Evolutionary conservation across 2,113 vertebrate genomes (phyloP).

Genomic region (Sceloporus undulatus): DNA sequence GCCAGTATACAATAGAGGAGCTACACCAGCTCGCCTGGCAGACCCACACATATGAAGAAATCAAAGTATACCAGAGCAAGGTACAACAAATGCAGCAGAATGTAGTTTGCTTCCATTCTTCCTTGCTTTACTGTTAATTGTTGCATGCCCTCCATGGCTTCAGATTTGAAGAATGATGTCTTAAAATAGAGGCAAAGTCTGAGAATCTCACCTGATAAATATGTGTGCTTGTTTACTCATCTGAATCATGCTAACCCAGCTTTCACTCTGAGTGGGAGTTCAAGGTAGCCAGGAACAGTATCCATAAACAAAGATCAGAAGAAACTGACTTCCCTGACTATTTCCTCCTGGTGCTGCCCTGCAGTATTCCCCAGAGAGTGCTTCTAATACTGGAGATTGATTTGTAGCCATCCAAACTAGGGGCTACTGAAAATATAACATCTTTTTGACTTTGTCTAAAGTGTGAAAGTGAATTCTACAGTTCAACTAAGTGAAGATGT

Average conservation of each 20-base stretch:
- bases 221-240: neutral
- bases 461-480: no score
- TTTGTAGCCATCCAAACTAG: no score
- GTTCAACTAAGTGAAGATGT: no score
- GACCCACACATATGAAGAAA: slow-evolving; percentile 97
- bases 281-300: neutral
- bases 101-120: neutral
- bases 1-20: slow-evolving; percentile 97
- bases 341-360: no score
- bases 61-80: slow-evolving; percentile 99
- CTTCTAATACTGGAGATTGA: no score
- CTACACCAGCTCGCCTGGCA: slow-evolving; percentile 98
- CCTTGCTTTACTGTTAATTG: neutral
- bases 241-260: neutral
- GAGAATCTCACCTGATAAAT: neutral
- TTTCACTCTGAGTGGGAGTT: neutral
- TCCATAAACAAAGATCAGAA: neutral
- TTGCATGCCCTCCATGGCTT: neutral
- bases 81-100: slow-evolving; percentile 70
- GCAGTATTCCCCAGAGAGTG: no score
- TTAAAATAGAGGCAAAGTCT: neutral
- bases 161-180: slow-evolving; percentile 1
- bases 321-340: no score
- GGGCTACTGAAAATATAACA: no score
- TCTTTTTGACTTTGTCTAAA: no score